A percentile compares a stretch with the other conserved stretches of the same genome.
phyloP scores from a whole-genome alignment of 2,888 invertebrate genomes.

The Lasius fuliginosus region DNA sequence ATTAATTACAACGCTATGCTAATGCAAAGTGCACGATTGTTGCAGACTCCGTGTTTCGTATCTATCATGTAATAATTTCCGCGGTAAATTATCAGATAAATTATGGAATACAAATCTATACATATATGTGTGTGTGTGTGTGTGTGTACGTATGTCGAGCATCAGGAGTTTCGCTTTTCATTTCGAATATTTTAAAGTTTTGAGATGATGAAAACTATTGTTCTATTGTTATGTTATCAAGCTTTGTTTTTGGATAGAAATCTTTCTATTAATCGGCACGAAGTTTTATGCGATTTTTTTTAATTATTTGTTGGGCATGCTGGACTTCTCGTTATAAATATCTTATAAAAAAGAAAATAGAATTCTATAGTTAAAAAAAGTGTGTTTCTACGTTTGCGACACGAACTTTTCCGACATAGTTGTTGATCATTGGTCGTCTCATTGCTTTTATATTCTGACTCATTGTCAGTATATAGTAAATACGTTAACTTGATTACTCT shows the following conservation, averaged over 20 bases:
- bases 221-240: constrained; percentile 14
- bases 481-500: neutral
- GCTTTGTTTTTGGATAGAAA: neutral
- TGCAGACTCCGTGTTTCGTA: constrained; percentile 18
- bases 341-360: constrained; percentile 14
- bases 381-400: neutral
- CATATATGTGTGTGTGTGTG: neutral
- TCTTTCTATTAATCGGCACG: constrained; percentile 33
- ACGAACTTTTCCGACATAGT: neutral
- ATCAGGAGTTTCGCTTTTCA: constrained; percentile 18
- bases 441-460: neutral
- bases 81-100: constrained; percentile 47
- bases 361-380: neutral
- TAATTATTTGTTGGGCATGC: neutral
- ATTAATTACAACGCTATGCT: constrained; percentile 43
- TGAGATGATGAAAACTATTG: neutral
- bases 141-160: neutral
- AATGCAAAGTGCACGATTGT: constrained; percentile 35
- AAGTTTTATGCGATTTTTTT: neutral
- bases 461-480: neutral
- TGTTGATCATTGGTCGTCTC: neutral
- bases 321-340: neutral
- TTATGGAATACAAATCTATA: constrained; percentile 14
- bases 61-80: constrained; percentile 36
- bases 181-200: constrained; percentile 32